Evolutionary conservation across 2,113 vertebrate genomes (phyloP).

Genomic region (Syrrhaptes paradoxus): DNA sequence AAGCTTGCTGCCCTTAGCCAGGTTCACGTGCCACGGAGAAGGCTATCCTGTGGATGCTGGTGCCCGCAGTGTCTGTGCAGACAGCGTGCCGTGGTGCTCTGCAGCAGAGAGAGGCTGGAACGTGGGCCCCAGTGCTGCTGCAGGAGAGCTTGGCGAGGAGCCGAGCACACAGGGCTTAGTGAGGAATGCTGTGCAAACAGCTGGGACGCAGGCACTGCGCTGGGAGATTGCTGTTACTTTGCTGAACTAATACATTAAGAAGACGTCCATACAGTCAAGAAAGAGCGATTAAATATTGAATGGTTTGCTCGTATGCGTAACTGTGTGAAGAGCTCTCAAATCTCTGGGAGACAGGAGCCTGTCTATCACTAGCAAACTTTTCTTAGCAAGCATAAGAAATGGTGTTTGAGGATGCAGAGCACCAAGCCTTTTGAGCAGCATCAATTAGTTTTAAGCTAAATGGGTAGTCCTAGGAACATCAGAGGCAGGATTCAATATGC

Average conservation of each 20-base stretch:
- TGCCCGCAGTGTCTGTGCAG: neutral
- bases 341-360: neutral
- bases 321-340: neutral
- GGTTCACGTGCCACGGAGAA: neutral
- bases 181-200: neutral
- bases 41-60: fast-evolving
- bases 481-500: slow-evolving; percentile 15
- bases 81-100: fast-evolving
- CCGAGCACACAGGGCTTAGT: neutral
- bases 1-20: neutral
- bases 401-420: neutral
- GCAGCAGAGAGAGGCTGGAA: neutral
- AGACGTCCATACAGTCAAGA: neutral
- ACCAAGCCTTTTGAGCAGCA: neutral
- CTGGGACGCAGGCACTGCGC: fast-evolving
- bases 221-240: neutral
- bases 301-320: neutral
- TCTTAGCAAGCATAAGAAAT: neutral
- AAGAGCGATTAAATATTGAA: neutral
- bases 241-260: neutral
- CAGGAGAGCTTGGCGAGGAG: neutral
- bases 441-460: neutral
- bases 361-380: neutral
- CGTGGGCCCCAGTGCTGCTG: fast-evolving
- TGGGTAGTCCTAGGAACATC: neutral